These are phyloP conservation scores for Dorcus parallelipipedus DNA, from an alignment of 2,888 invertebrate species.

Conservation along the genomic window DNA sequence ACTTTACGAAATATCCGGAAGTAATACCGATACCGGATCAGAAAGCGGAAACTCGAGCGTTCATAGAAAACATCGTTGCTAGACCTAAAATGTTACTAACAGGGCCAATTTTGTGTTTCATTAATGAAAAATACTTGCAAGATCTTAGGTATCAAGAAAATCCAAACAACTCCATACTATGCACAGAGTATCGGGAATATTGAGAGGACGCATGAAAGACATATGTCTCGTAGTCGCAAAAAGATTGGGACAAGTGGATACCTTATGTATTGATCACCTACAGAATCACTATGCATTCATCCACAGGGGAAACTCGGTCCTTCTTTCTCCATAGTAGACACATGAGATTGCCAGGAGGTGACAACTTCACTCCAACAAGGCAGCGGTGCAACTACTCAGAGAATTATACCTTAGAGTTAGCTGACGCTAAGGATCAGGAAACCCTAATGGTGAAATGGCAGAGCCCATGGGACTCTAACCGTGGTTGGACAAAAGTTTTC, in stretches of 20 bases:
- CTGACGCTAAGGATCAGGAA: too few relatives aligned
- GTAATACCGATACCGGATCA: constrained; percentile 32
- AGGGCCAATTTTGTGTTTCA: constrained; percentile 30
- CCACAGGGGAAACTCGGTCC: constrained; percentile 24
- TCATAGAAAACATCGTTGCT: constrained; percentile 26
- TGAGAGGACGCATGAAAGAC: constrained; percentile 36
- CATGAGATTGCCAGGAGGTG: constrained; percentile 24
- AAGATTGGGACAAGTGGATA: constrained; percentile 34
- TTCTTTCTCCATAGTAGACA: constrained; percentile 27
- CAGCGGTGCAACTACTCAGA: neutral
- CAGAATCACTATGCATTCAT: constrained; percentile 19
- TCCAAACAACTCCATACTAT: constrained; percentile 32
- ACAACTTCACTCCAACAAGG: constrained; percentile 12
- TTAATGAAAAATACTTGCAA: constrained; percentile 29
- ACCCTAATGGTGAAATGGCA: constrained; percentile 8
- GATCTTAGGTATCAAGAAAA: constrained; percentile 25
- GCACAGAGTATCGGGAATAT: constrained; percentile 34
- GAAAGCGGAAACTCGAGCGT: constrained; percentile 12
- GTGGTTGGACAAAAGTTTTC: neutral
- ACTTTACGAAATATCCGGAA: constrained; percentile 31
- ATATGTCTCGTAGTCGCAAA: constrained; percentile 28
- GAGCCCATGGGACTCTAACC: too few relatives aligned
- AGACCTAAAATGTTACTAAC: constrained; percentile 30
- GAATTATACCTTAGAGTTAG: too few relatives aligned
- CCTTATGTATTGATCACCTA: constrained; percentile 31